Percentiles rank a stretch among this genome's conserved stretches.
These are phyloP conservation scores for Pseudopodoces humilis DNA, from an alignment of 2,113 vertebrate species.

Conservation along the genomic window DNA sequence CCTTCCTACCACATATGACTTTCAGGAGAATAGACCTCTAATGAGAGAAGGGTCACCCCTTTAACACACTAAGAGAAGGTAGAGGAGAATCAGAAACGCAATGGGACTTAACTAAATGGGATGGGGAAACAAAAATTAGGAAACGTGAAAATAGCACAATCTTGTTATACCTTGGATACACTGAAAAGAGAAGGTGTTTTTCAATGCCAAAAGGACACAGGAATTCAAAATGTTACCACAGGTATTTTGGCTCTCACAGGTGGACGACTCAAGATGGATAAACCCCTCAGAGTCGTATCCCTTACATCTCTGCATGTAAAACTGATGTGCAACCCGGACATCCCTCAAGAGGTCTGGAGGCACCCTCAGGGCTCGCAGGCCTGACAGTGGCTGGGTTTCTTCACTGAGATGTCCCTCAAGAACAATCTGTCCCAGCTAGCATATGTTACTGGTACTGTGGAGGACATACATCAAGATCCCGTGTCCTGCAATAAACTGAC, in stretches of 20 bases:
- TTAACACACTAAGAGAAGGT: background rate
- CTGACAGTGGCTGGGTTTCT: background rate
- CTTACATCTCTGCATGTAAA: background rate
- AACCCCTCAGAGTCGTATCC: background rate
- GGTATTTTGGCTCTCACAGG: background rate
- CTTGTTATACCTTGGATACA: accelerated
- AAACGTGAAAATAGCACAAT: accelerated
- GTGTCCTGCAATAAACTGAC: background rate
- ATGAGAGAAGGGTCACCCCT: background rate
- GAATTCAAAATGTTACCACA: background rate
- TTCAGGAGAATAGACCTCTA: background rate
- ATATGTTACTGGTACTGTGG: background rate
- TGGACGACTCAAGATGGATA: background rate
- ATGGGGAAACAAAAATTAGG: background rate
- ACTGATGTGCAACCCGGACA: background rate
- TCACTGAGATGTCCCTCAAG: background rate
- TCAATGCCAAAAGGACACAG: background rate
- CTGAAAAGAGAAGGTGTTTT: background rate
- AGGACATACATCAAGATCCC: background rate
- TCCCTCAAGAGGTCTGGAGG: accelerated
- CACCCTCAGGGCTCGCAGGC: background rate
- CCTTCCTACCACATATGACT: background rate
- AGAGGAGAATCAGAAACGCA: background rate
- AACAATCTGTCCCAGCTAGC: background rate
- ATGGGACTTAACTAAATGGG: background rate